Evolutionary conservation across 2,113 vertebrate species (phyloP).

Genomic region (Vulpes vulpes): DNA sequence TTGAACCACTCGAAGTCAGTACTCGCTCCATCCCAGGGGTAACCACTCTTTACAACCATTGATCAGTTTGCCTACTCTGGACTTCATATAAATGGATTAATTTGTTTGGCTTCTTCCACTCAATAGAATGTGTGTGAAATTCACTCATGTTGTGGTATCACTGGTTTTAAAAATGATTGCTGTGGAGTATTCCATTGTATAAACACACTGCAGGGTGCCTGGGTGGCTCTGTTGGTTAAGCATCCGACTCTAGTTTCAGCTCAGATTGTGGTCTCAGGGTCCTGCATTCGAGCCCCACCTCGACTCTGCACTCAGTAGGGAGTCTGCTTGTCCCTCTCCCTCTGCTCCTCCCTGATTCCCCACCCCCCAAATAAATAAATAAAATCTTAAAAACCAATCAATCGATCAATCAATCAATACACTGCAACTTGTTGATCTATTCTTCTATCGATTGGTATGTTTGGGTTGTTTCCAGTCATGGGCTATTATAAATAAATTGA

Average conservation of each 20-base stretch:
- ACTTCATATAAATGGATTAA: background rate
- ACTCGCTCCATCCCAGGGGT: accelerated
- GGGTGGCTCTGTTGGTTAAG: background rate
- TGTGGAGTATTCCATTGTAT: background rate
- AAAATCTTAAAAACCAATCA: too few relatives aligned
- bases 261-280: background rate
- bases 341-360: background rate
- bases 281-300: background rate
- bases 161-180: background rate
- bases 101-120: background rate
- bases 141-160: background rate
- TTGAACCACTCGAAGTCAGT: background rate
- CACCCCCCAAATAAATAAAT: background rate
- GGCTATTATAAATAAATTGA: background rate
- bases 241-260: background rate
- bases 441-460: background rate
- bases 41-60: background rate
- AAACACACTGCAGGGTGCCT: background rate
- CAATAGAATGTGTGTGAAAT: background rate
- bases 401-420: background rate
- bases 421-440: background rate
- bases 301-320: background rate
- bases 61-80: background rate
- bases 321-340: background rate
- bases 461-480: background rate